phyloP scores from a whole-genome alignment of 2,113 vertebrate species.

The Ovis aries region DNA sequence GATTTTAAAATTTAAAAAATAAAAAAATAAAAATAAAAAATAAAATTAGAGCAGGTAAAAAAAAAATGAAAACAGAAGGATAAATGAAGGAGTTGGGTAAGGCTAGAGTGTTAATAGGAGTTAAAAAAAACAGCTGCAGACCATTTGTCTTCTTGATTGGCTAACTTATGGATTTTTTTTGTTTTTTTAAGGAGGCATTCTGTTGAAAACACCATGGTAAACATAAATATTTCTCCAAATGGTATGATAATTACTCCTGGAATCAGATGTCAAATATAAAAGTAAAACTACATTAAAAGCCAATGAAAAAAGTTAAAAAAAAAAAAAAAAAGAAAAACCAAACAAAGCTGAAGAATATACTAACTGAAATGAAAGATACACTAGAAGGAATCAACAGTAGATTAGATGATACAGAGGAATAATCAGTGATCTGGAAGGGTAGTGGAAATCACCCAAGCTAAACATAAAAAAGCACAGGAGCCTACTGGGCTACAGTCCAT shows the following conservation, averaged over 20 bases:
- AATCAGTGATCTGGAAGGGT: background rate
- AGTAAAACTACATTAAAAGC: conserved; percentile 22
- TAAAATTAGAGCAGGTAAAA: too few relatives aligned
- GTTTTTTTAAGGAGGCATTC: conserved; percentile 29
- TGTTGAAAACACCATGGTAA: conserved; percentile 44
- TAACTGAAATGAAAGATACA: background rate
- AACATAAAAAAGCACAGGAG: background rate
- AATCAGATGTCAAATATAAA: conserved; percentile 27
- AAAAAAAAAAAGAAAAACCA: too few relatives aligned
- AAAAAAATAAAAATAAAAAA: too few relatives aligned
- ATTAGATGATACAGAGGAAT: background rate
- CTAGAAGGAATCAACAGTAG: background rate
- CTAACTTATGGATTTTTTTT: conserved; percentile 42
- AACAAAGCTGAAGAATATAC: background rate
- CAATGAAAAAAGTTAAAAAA: background rate
- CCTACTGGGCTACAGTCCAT: too few relatives aligned
- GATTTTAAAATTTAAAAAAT: too few relatives aligned
- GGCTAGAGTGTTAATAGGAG: conserved; percentile 26
- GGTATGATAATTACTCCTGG: conserved; percentile 30
- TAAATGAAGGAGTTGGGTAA: conserved; percentile 71
- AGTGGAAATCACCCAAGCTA: background rate
- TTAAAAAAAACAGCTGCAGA: background rate
- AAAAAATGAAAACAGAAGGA: conserved; percentile 74
- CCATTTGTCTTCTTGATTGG: conserved; percentile 60
- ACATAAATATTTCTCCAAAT: conserved; percentile 52